These are phyloP conservation scores for Fopius arisanus DNA, from an alignment of 1,140 invertebrate genomes.

Conservation along the genomic window DNA sequence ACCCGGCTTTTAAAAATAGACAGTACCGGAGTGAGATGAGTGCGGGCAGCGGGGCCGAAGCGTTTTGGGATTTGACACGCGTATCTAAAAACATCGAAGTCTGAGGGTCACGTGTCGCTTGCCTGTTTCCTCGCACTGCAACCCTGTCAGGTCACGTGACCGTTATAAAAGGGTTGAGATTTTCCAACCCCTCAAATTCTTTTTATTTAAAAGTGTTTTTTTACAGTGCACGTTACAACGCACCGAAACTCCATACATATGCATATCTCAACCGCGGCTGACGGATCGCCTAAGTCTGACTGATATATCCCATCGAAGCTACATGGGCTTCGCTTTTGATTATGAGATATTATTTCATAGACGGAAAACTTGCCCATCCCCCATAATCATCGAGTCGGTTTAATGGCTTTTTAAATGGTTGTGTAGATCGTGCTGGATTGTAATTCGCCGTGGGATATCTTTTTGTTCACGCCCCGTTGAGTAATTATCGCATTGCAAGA, in stretches of 20 bases:
- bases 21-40: slow-evolving; percentile 25
- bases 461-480: background rate
- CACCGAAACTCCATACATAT: slow-evolving; percentile 15
- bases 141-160: slow-evolving; percentile 61
- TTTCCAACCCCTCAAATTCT: slow-evolving; percentile 46
- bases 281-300: slow-evolving; percentile 65
- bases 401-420: slow-evolving; percentile 55
- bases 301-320: slow-evolving; percentile 47
- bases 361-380: slow-evolving; percentile 51
- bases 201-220: slow-evolving; percentile 26
- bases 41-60: slow-evolving; percentile 22
- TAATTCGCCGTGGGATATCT: slow-evolving; percentile 1
- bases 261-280: slow-evolving; percentile 42
- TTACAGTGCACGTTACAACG: slow-evolving; percentile 3
- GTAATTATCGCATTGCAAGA: slow-evolving; percentile 6
- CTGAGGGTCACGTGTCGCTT: slow-evolving; percentile 59
- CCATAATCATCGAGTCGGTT: slow-evolving; percentile 43
- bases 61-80: slow-evolving; percentile 64
- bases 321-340: slow-evolving; percentile 60
- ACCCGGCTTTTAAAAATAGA: background rate
- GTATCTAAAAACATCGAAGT: slow-evolving; percentile 57
- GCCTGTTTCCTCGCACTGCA: slow-evolving; percentile 44
- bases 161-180: slow-evolving; percentile 63
- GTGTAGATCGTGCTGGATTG: background rate
- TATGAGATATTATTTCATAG: slow-evolving; percentile 62